These are phyloP conservation scores for Drosophila grimshawi DNA, from an alignment of 1,140 invertebrate genomes.

Conservation along the genomic window DNA sequence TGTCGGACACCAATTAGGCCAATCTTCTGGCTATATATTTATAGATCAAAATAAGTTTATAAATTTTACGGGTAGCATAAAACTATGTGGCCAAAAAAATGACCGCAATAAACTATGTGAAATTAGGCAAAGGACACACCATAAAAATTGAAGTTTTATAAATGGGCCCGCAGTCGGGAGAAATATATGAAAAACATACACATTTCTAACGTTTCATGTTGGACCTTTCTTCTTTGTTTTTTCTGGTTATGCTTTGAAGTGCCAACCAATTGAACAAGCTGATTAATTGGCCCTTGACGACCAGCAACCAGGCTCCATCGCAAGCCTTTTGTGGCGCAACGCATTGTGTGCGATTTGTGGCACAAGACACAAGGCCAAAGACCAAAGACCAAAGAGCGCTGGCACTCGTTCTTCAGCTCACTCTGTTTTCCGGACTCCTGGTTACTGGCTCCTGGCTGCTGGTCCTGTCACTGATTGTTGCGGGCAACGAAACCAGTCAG, in stretches of 20 bases:
- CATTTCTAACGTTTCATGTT: constrained; percentile 39
- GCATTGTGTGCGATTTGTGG: constrained; percentile 38
- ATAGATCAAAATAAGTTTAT: constrained; percentile 74
- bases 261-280: constrained; percentile 59
- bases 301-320: neutral
- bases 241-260: constrained; percentile 42
- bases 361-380: constrained; percentile 16
- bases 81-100: constrained; percentile 50
- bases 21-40: constrained; percentile 73
- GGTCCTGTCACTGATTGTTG: constrained; percentile 28
- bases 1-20: constrained; percentile 78
- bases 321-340: constrained; percentile 34
- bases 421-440: constrained; percentile 7
- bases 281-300: constrained; percentile 73
- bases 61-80: constrained; percentile 44
- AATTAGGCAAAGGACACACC: constrained; percentile 42
- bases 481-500: neutral
- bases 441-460: neutral
- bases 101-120: constrained; percentile 66
- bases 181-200: constrained; percentile 20
- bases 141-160: constrained; percentile 78
- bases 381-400: neutral
- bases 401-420: constrained; percentile 5
- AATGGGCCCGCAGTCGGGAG: constrained; percentile 60
- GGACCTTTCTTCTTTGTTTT: constrained; percentile 25